phyloP scores from a whole-genome alignment of 2,888 invertebrate genomes.

The Elmis aenea region DNA sequence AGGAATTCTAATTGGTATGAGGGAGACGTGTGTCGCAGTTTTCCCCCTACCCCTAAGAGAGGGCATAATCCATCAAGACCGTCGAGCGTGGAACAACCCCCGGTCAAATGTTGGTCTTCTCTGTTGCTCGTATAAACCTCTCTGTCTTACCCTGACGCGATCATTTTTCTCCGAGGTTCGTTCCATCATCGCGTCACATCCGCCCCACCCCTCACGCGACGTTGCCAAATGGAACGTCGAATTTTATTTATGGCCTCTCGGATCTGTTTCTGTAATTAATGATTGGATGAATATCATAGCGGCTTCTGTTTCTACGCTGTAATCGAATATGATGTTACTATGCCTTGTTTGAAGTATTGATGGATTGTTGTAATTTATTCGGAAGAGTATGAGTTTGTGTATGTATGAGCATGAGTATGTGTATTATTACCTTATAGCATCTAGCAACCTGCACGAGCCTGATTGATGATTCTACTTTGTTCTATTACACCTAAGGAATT shows the following conservation, averaged over 20 bases:
- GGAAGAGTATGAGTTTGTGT: constrained; percentile 23
- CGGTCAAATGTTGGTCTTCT: constrained; percentile 60
- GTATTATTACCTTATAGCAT: constrained; percentile 27
- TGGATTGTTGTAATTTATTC: constrained; percentile 28
- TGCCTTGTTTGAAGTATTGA: constrained; percentile 30
- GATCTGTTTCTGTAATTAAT: constrained; percentile 50
- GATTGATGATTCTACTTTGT: constrained; percentile 26
- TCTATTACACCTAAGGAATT: constrained; percentile 27
- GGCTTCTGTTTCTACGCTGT: constrained; percentile 35
- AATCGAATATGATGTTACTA: constrained; percentile 31
- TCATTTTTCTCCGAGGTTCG: constrained; percentile 69
- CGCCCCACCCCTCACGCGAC: constrained; percentile 55
- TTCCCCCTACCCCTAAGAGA: constrained; percentile 48
- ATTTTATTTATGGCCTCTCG: constrained; percentile 49
- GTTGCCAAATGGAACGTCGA: constrained; percentile 50
- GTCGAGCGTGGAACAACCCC: constrained; percentile 38
- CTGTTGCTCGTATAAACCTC: constrained; percentile 51
- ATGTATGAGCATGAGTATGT: constrained; percentile 25
- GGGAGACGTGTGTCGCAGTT: constrained; percentile 42
- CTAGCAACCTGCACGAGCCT: constrained; percentile 25
- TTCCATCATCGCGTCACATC: constrained; percentile 71
- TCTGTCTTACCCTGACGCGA: constrained; percentile 52
- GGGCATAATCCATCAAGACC: constrained; percentile 51
- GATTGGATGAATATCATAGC: constrained; percentile 45
- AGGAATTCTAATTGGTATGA: constrained; percentile 46